phyloP scores from a whole-genome alignment of 2,888 invertebrate species.

The Aromia moschata region DNA sequence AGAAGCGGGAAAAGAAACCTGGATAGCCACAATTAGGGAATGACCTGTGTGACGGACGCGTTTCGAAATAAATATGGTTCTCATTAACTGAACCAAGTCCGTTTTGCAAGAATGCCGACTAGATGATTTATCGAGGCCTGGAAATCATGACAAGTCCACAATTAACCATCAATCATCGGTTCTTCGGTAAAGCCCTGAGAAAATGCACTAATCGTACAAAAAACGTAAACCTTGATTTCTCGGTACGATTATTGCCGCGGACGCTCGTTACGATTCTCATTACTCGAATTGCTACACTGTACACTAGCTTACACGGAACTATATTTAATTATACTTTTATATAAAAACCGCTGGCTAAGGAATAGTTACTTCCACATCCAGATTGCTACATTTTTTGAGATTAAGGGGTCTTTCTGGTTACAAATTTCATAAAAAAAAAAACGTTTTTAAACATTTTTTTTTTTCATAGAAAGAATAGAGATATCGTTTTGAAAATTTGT shows the following conservation, averaged over 20 bases:
- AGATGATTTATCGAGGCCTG: slow-evolving; percentile 41
- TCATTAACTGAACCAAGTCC: slow-evolving; percentile 44
- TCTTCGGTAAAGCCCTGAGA: slow-evolving; percentile 32
- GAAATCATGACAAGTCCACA: slow-evolving; percentile 41
- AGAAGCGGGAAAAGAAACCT: too few species aligned
- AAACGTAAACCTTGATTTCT: slow-evolving; percentile 37
- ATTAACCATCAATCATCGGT: slow-evolving; percentile 39
- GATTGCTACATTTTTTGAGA: too few species aligned
- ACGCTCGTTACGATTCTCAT: slow-evolving; percentile 9
- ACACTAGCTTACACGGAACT: too few species aligned
- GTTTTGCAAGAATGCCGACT: slow-evolving; percentile 45
- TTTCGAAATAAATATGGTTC: slow-evolving; percentile 43
- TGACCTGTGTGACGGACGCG: slow-evolving; percentile 8
- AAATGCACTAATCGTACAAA: slow-evolving; percentile 34
- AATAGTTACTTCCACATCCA: too few species aligned
- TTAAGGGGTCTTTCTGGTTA: too few species aligned
- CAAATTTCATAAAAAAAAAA: too few species aligned
- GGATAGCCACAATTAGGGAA: too few species aligned
- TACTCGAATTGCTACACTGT: slow-evolving; percentile 7
- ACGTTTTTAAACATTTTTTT: too few species aligned
- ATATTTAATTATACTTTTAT: too few species aligned
- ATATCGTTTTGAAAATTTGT: too few species aligned
- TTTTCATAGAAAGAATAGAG: too few species aligned
- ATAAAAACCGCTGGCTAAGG: too few species aligned
- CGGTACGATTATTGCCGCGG: slow-evolving; percentile 24